Conservation (phyloP, 1,140 invertebrate genomes). For the Paraescarpia echinospica region DNA sequence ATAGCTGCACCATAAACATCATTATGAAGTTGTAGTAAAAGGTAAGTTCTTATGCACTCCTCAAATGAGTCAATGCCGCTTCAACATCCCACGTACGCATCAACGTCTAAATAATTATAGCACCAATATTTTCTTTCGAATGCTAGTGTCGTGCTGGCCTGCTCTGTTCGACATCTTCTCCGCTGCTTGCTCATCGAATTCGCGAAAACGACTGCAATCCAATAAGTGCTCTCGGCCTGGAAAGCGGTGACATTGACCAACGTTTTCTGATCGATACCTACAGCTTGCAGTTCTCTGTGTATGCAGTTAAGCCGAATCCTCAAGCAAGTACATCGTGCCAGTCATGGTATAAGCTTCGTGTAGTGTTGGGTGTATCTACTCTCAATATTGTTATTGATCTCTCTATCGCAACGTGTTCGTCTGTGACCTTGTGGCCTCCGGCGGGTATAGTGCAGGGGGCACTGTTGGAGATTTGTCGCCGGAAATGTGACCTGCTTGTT, state of each 20-base stretch:
- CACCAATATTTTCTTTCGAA: background rate
- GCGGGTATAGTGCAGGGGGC: too few species aligned
- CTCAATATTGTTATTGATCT: background rate
- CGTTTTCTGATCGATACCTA: background rate
- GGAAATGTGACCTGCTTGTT: too few species aligned
- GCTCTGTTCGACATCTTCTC: background rate
- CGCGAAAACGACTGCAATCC: background rate
- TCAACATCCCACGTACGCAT: background rate
- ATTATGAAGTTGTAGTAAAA: background rate
- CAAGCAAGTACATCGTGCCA: background rate
- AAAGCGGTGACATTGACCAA: background rate
- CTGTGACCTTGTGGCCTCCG: background rate
- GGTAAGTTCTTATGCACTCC: too few species aligned
- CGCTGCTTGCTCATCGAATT: background rate
- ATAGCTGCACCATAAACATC: background rate
- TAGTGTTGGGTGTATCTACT: background rate
- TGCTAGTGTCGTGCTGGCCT: background rate
- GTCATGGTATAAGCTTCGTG: background rate
- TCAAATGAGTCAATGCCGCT: too few species aligned
- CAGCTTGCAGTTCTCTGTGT: background rate
- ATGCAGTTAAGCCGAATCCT: background rate
- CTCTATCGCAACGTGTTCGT: background rate
- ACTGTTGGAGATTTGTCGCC: too few species aligned
- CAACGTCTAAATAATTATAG: background rate
- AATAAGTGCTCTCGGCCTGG: background rate